Evolutionary conservation across 2,797 vertebrate genomes (phyloP).

Genomic region (Falco berigora): DNA sequence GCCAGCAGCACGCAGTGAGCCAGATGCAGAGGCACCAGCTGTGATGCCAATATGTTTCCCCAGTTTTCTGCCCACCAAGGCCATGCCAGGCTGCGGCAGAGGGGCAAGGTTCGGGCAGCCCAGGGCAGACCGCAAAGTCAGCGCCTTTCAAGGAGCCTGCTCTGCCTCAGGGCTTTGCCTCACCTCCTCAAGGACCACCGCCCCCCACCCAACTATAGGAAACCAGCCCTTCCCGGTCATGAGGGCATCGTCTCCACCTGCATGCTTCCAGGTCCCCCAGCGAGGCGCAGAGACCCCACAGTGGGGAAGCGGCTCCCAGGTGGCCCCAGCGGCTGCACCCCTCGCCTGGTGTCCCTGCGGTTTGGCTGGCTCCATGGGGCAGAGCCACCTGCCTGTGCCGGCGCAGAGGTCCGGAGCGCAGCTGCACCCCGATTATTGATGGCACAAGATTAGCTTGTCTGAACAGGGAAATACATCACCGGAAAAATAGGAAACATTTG

Average conservation of each 20-base stretch:
- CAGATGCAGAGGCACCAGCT: background rate
- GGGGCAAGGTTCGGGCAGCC: background rate
- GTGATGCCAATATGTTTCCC: accelerated
- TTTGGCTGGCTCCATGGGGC: background rate
- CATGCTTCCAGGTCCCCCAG: accelerated
- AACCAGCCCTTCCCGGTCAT: background rate
- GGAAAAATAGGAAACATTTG: background rate
- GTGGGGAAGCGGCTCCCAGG: background rate
- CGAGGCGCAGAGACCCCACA: background rate
- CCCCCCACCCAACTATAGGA: background rate
- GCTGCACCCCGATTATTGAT: background rate
- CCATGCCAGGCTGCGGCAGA: background rate
- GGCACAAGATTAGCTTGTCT: background rate
- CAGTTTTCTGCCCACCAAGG: background rate
- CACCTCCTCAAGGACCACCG: background rate
- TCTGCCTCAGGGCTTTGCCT: background rate
- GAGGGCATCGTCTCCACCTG: background rate
- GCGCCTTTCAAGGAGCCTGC: background rate
- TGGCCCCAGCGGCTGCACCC: accelerated
- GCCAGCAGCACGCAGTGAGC: background rate
- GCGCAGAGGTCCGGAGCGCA: background rate
- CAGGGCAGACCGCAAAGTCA: background rate
- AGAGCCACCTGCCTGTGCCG: accelerated
- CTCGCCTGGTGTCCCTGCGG: background rate
- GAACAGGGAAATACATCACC: background rate